phyloP scores from a whole-genome alignment of 2,888 invertebrate genomes.

The Aleiodes alternator region DNA sequence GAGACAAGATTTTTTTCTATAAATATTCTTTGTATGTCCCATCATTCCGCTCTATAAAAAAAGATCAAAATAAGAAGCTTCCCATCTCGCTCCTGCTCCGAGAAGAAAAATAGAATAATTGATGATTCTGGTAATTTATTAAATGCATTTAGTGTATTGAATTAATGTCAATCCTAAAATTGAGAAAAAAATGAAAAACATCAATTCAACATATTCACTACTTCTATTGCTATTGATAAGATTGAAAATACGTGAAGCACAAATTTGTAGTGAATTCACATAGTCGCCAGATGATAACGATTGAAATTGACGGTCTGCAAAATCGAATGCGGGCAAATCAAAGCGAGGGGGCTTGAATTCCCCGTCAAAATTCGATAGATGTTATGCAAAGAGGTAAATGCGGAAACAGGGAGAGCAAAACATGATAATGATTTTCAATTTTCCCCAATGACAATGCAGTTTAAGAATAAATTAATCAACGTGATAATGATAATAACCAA shows the following conservation, averaged over 20 bases:
- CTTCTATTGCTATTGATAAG: slow-evolving; percentile 4
- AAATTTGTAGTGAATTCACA: slow-evolving; percentile 3
- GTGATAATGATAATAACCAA: not conserved
- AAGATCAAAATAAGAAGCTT: too few species aligned
- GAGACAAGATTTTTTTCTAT: too few species aligned
- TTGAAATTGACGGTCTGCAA: slow-evolving; percentile 22
- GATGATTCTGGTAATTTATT: too few species aligned
- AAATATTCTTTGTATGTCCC: too few species aligned
- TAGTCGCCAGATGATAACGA: not conserved
- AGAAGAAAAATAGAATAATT: too few species aligned
- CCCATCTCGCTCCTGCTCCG: too few species aligned
- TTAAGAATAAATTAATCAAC: slow-evolving; percentile 8
- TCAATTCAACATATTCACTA: not conserved
- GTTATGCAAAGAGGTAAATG: not conserved
- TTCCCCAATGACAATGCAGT: not conserved
- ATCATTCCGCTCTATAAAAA: too few species aligned
- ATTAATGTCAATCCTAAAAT: too few species aligned
- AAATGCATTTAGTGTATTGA: too few species aligned
- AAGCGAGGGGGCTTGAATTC: not conserved
- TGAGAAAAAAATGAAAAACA: too few species aligned
- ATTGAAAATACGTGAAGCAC: slow-evolving; percentile 6
- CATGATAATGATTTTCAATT: slow-evolving; percentile 7
- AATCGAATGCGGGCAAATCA: slow-evolving; percentile 25
- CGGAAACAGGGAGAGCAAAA: not conserved
- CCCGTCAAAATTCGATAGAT: slow-evolving; percentile 12